These are phyloP conservation scores for Dipodomys spectabilis DNA, from an alignment of 2,113 vertebrate species.

Conservation along the genomic window DNA sequence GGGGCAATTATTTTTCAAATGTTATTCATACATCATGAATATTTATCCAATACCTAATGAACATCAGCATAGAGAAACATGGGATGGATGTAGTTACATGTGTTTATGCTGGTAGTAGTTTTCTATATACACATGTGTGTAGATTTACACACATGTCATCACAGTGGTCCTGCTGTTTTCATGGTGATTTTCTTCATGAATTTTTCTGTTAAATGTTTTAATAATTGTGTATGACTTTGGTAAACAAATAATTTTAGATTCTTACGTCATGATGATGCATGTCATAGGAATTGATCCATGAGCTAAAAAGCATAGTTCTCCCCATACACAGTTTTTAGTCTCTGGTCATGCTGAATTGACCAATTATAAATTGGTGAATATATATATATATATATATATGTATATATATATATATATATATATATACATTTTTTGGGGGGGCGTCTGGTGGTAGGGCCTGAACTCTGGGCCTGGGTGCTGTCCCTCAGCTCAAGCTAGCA, in stretches of 20 bases:
- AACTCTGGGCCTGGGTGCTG: too few species aligned
- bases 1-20: slow-evolving; percentile 1
- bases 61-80: neutral
- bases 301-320: neutral
- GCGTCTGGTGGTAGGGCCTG: too few species aligned
- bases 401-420: too few species aligned
- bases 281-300: neutral
- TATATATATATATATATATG: too few species aligned
- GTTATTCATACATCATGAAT: neutral
- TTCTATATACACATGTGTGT: neutral
- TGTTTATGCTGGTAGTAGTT: neutral
- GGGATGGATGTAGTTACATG: neutral
- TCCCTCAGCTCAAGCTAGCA: too few species aligned
- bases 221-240: neutral
- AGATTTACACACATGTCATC: neutral
- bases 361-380: neutral
- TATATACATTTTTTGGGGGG: too few species aligned
- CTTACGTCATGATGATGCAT: neutral
- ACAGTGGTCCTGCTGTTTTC: neutral
- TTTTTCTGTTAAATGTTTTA: slow-evolving; percentile 25
- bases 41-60: neutral
- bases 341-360: neutral
- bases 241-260: neutral
- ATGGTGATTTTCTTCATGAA: neutral
- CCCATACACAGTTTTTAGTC: neutral